phyloP scores from a whole-genome alignment of 2,888 invertebrate genomes.

The Agrotis puta region DNA sequence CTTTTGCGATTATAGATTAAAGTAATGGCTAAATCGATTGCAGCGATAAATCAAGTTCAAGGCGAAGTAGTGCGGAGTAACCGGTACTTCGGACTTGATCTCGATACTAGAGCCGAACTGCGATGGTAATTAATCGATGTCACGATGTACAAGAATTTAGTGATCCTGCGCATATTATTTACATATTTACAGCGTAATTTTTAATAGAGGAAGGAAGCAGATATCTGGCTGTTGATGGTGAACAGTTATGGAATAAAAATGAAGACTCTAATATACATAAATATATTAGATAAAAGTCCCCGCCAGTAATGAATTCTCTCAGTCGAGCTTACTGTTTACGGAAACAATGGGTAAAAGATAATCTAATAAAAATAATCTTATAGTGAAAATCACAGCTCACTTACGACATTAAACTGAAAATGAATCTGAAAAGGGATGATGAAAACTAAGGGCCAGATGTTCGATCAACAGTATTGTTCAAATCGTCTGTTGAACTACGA shows the following conservation, averaged over 20 bases:
- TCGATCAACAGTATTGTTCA: no score
- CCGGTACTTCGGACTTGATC: conserved; percentile 63
- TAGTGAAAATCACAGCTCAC: no score
- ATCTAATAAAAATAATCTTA: no score
- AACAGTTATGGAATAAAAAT: neutral
- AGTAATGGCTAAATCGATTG: conserved; percentile 69
- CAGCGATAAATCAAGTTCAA: conserved; percentile 72
- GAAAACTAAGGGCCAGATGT: no score
- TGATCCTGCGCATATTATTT: conserved; percentile 39
- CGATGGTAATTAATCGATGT: conserved; percentile 77
- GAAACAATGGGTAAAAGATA: no score
- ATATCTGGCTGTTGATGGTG: neutral
- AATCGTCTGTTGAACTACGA: no score
- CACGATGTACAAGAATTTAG: conserved; percentile 63
- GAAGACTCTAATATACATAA: no score
- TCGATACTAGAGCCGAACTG: conserved; percentile 52
- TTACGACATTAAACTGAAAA: no score
- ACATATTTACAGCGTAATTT: conserved; percentile 32
- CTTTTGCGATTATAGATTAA: conserved; percentile 67
- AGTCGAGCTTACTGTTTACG: no score
- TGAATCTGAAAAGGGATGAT: no score
- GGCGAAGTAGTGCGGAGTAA: conserved; percentile 67
- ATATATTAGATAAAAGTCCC: no score
- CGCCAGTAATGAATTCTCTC: no score
- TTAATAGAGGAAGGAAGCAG: conserved; percentile 15